These are phyloP conservation scores for Drosophila multiciliata DNA, from an alignment of 2,888 invertebrate species.

Conservation along the genomic window DNA sequence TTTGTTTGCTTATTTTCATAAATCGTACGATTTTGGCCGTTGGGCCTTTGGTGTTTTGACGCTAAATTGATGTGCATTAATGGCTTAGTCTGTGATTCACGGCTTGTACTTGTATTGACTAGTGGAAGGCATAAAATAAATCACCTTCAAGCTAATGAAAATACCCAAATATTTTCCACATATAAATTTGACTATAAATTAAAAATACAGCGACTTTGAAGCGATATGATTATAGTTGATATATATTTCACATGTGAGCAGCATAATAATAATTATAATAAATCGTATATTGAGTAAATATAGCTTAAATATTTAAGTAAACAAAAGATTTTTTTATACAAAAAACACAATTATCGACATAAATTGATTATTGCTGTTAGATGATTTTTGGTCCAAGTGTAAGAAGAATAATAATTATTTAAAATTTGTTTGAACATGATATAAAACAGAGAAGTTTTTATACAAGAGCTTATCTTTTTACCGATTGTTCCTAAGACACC, in stretches of 20 bases:
- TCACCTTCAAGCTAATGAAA: neutral
- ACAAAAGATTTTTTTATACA: no score
- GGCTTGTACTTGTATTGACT: neutral
- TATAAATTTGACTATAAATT: neutral
- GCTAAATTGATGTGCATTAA: constrained; percentile 23
- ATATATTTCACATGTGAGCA: neutral
- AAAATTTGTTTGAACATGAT: neutral
- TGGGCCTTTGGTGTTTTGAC: neutral
- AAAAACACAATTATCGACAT: neutral
- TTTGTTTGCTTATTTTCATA: constrained; percentile 16
- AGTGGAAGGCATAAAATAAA: no score
- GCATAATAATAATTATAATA: neutral
- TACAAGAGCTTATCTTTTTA: neutral
- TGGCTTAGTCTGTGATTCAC: constrained; percentile 27
- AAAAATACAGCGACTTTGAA: neutral
- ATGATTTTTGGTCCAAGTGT: neutral
- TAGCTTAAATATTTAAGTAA: neutral
- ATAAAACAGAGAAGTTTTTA: neutral
- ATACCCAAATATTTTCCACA: neutral
- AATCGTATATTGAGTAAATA: neutral
- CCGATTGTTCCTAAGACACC: neutral
- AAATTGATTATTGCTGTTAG: neutral
- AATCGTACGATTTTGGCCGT: neutral
- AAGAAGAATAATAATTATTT: neutral
- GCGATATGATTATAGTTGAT: neutral